These are phyloP conservation scores for Aplysina aerophoba DNA, from an alignment of 37 sponge, comb jelly and placozoan genomes.

Conservation along the genomic window DNA sequence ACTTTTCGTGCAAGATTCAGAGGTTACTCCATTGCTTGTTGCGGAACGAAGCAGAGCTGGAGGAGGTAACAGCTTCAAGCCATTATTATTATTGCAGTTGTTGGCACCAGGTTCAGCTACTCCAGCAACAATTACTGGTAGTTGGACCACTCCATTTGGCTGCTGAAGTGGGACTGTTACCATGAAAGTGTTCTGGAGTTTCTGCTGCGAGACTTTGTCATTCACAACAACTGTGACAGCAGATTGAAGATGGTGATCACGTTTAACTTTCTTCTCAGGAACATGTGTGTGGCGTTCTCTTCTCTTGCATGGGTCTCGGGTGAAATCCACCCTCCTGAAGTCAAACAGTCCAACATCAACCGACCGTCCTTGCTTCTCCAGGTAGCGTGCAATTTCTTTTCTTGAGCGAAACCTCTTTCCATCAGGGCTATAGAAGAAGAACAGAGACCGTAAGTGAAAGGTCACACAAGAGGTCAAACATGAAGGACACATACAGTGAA, in stretches of 20 bases:
- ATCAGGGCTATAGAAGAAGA: not conserved
- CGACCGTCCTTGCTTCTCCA: conserved; percentile 8
- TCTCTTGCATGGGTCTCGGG: not conserved
- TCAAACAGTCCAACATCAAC: conserved; percentile 16
- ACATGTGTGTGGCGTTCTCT: not conserved
- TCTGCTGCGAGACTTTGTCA: not conserved
- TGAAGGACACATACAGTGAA: too few species aligned
- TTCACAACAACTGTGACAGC: not conserved
- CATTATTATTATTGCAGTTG: too few species aligned
- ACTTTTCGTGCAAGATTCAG: not conserved
- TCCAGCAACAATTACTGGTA: not conserved
- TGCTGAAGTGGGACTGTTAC: not conserved
- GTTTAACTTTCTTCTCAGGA: not conserved
- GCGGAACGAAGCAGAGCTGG: not conserved
- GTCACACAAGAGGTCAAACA: too few species aligned
- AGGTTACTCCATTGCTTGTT: not conserved
- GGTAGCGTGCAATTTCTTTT: conserved; percentile 12
- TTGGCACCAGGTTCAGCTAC: too few species aligned
- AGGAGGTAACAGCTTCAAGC: too few species aligned
- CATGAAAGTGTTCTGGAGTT: not conserved
- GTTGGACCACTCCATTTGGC: not conserved
- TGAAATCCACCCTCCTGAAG: conserved; percentile 10
- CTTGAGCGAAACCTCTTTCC: conserved; percentile 22
- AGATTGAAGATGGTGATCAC: too few species aligned
- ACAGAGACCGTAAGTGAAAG: not conserved